Percentiles rank a stretch among this genome's conserved stretches.
These are phyloP conservation scores for Trachurus trachurus DNA, from an alignment of 2,797 vertebrate genomes.

Conservation along the genomic window DNA sequence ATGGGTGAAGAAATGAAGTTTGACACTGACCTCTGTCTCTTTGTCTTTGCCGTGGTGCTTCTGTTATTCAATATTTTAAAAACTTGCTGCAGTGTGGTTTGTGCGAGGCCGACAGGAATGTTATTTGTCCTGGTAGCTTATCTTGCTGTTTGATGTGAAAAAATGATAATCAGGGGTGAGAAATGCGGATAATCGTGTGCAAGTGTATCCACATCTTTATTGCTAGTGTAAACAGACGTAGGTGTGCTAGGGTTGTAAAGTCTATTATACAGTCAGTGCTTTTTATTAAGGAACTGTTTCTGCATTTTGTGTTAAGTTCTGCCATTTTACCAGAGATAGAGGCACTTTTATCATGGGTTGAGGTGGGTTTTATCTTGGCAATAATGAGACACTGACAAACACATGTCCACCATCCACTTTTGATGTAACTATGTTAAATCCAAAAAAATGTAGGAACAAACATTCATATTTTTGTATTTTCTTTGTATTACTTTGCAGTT, in stretches of 20 bases:
- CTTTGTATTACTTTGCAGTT: neutral
- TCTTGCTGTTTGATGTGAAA: constrained; percentile 17
- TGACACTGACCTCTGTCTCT: neutral
- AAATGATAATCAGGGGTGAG: neutral
- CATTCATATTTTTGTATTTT: neutral
- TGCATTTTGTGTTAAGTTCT: neutral
- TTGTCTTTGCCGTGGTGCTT: constrained; percentile 1
- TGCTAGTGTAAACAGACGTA: constrained; percentile 24
- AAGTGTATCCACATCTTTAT: neutral
- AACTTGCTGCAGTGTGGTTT: constrained; percentile 1
- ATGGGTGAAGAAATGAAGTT: neutral
- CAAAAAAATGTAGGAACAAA: neutral
- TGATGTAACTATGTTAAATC: constrained; percentile 8
- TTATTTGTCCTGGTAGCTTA: neutral
- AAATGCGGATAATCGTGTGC: constrained; percentile 2
- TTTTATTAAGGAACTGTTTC: neutral
- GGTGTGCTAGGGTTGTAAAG: neutral
- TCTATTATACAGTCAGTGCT: neutral
- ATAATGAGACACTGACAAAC: neutral
- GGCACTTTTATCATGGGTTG: neutral
- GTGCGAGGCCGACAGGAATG: neutral
- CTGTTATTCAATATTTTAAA: constrained; percentile 1
- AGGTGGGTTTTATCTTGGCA: neutral
- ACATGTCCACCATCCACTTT: neutral
- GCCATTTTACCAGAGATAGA: neutral